A percentile compares a stretch with the other conserved stretches of the same genome.
These are phyloP conservation scores for Prinia subflava DNA, from an alignment of 2,113 vertebrate genomes.

Conservation along the genomic window DNA sequence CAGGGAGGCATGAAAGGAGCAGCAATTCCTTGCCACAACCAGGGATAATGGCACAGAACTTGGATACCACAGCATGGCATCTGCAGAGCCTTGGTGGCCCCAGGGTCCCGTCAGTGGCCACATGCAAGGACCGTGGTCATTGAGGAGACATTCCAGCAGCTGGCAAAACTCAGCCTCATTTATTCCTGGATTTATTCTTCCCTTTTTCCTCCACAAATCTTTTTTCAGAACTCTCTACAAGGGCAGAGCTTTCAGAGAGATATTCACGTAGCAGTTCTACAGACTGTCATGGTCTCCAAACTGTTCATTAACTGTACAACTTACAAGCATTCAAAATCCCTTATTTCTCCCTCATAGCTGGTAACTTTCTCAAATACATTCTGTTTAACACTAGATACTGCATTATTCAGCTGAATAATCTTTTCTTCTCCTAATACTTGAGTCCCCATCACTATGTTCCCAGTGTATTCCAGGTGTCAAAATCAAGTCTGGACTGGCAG, in stretches of 20 bases:
- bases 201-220: not conserved
- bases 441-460: not conserved
- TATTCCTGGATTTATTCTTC: not conserved
- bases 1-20: not conserved
- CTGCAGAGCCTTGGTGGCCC: not conserved
- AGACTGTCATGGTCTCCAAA: not conserved
- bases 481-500: not conserved
- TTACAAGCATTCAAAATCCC: not conserved
- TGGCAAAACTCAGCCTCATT: not conserved
- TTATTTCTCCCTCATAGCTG: not conserved
- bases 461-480: not conserved
- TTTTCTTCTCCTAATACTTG: not conserved
- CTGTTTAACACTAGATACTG: not conserved
- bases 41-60: not conserved
- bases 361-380: not conserved
- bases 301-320: not conserved
- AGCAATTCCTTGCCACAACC: not conserved
- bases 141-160: not conserved
- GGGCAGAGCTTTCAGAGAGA: not conserved
- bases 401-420: not conserved
- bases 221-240: not conserved
- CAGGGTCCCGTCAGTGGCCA: not conserved
- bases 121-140: rapidly evolving
- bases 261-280: not conserved
- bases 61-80: rapidly evolving